These are phyloP conservation scores for Eremophila alpestris DNA, from an alignment of 2,797 vertebrate genomes.

Conservation along the genomic window DNA sequence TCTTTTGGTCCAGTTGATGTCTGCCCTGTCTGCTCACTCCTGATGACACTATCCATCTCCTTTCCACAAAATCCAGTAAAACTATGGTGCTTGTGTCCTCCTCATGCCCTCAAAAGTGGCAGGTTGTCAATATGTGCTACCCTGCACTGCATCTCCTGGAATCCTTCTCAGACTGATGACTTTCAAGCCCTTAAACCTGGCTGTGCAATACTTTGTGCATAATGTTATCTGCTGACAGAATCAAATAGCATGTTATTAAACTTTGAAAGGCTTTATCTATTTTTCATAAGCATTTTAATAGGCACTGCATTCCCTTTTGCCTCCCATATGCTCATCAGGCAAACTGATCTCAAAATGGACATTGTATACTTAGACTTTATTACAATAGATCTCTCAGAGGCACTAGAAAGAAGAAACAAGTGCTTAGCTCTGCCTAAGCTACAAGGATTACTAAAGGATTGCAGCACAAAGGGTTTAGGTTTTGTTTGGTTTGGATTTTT, in stretches of 20 bases:
- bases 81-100: neutral
- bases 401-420: neutral
- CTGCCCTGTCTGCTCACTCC: neutral
- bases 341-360: slow-evolving; percentile 13
- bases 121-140: neutral
- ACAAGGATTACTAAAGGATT: neutral
- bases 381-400: neutral
- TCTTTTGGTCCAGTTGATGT: neutral
- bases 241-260: slow-evolving; percentile 58
- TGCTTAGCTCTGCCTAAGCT: neutral
- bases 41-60: neutral
- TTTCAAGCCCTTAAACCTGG: slow-evolving; percentile 28
- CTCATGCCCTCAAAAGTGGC: neutral
- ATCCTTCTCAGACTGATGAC: neutral
- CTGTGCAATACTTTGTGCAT: slow-evolving; percentile 1
- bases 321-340: neutral
- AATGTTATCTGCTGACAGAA: slow-evolving; percentile 54
- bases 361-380: neutral
- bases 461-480: neutral
- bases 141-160: neutral
- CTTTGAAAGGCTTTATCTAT: slow-evolving; percentile 60
- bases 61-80: neutral
- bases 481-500: neutral
- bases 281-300: slow-evolving; percentile 68
- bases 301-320: neutral